Percentiles rank a stretch among this genome's conserved stretches.
Conservation (phyloP, 2,888 invertebrate species). For the Coelopa pilipes region DNA sequence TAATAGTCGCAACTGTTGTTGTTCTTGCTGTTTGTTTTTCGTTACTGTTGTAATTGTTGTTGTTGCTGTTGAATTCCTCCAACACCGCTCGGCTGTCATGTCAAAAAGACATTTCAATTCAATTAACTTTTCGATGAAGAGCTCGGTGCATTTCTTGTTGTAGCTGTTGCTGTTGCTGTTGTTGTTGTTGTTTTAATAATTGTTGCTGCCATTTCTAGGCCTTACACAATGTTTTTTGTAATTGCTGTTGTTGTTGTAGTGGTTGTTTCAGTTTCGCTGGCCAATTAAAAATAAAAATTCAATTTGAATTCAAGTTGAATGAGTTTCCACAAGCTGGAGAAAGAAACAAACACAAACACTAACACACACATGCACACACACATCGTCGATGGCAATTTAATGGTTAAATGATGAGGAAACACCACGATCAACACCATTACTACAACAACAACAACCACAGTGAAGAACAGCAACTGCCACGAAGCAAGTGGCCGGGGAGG, state of each 20-base stretch:
- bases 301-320: not conserved
- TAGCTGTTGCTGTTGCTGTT: not conserved
- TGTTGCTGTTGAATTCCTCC: conserved; percentile 5
- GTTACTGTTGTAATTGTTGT: conserved; percentile 3
- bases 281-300: conserved; percentile 4
- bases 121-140: conserved; percentile 48
- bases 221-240: not conserved
- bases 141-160: conserved; percentile 45
- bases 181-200: conserved; percentile 8
- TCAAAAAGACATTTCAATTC: conserved; percentile 51
- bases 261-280: conserved; percentile 19
- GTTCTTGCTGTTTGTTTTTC: conserved; percentile 14
- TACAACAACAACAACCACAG: not conserved
- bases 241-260: conserved; percentile 7
- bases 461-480: not conserved
- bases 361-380: no score
- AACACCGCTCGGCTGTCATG: conserved; percentile 21
- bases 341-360: no score
- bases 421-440: not conserved
- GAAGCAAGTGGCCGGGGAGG: not conserved
- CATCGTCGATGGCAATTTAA: conserved; percentile 21
- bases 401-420: conserved; percentile 33
- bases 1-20: conserved; percentile 1
- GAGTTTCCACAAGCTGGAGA: not conserved
- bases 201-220: not conserved